A percentile compares a stretch with the other conserved stretches of the same genome.
Conservation (phyloP, 2,113 vertebrate species). For the Puntigrus tetrazona region DNA sequence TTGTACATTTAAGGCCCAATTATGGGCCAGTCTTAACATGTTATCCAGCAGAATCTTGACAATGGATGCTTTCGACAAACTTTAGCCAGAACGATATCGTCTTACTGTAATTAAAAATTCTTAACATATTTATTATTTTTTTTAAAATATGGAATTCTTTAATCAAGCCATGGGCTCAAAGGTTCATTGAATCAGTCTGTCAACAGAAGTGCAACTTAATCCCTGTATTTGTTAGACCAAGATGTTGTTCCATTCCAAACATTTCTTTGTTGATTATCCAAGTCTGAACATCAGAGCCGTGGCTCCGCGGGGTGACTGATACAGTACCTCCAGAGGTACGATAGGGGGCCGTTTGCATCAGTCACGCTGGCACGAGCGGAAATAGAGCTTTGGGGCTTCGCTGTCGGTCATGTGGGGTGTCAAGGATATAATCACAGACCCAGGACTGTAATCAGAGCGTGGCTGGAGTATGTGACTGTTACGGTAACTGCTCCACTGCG, state of each 20-base stretch:
- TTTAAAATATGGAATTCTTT: conserved; percentile 12
- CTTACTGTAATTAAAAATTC: conserved; percentile 19
- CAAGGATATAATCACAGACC: conserved; percentile 31
- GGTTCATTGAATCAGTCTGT: conserved; percentile 13
- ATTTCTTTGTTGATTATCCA: conserved; percentile 33
- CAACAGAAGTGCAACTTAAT: conserved; percentile 28
- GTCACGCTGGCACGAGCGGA: neutral
- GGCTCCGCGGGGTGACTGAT: neutral
- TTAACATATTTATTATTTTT: neutral
- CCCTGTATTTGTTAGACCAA: neutral
- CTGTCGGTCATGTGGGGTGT: neutral
- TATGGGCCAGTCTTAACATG: neutral
- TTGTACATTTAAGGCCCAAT: neutral
- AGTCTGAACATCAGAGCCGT: conserved; percentile 23
- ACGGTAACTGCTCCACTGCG: neutral
- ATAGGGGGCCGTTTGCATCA: neutral
- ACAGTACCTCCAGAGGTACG: neutral
- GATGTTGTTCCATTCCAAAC: conserved; percentile 11
- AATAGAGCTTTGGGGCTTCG: neutral
- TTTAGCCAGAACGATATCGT: neutral
- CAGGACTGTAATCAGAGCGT: conserved; percentile 32
- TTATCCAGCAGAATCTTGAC: neutral
- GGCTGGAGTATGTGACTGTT: neutral
- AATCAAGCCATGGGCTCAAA: conserved; percentile 15
- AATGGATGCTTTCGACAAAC: neutral